Evolutionary conservation across 2,888 invertebrate species (phyloP), one percentile per base, ranked within the genome.

Genomic region (Tupiocoris notatus): DNA sequence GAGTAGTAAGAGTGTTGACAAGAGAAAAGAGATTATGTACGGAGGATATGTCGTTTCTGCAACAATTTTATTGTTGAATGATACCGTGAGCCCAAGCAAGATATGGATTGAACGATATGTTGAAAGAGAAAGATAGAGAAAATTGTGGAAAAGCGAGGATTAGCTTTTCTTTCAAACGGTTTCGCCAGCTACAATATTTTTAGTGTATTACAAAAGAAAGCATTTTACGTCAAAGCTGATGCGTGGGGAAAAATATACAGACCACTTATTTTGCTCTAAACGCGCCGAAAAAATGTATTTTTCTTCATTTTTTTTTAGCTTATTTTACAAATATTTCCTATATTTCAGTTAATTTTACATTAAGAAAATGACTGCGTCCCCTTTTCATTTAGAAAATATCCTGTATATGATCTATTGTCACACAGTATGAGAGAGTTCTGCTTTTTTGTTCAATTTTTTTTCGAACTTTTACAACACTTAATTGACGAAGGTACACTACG

Each of bases 381-480:
- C 73, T 73, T 63, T 73, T 39, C 73, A 73, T 73, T 73, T 75
- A 79, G 78, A 80, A 79, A 80, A 78, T 78, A 75, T 79, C 79
- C 79, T 80, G 79, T 78, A 80, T 78, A 79, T 79, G 79, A 80
- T 74, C 79, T 80, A 80, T 80, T 80, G 80, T 80, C 80, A 79
- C 78, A 78, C 78, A 78, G 78, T 79, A 76, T 78, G 61, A 80
- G 80, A 78, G 78, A 79, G 65, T 79, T 75, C 64, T 65, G 64
- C 73, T 73, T 56, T 24, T 70, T 54, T 70, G 17, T 59, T 39
- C 39, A 39, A 39, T 70, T 59, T 56, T 56, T 67, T 61, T 70
- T 70, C 23, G 58, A 59, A 39, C 54, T 73, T 65, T 68, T 75
- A 70, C 65, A 74, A 74, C 76, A 78, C 78, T 67, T 79, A 79